These are phyloP conservation scores for Escarpia spicata DNA, from an alignment of 2,888 invertebrate species.

Conservation along the genomic window DNA sequence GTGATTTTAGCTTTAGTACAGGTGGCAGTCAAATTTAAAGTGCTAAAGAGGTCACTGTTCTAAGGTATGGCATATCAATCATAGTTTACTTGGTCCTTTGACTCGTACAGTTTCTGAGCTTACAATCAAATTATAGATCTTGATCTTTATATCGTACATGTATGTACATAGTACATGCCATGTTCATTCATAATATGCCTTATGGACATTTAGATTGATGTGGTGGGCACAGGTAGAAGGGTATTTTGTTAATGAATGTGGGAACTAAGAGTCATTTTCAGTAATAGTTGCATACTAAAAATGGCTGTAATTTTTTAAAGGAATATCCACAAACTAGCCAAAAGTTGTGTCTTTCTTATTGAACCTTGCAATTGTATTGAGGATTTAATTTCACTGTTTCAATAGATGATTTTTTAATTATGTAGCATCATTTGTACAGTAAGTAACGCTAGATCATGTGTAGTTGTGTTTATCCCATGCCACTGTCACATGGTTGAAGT, in stretches of 20 bases:
- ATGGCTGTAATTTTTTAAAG: neutral
- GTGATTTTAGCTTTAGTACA: neutral
- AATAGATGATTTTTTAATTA: too few relatives aligned
- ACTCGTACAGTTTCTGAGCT: neutral
- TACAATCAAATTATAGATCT: neutral
- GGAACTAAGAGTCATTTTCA: neutral
- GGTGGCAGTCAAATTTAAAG: neutral
- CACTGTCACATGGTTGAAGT: too few relatives aligned
- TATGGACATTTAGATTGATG: constrained; percentile 10
- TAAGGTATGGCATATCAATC: too few relatives aligned
- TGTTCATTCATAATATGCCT: neutral
- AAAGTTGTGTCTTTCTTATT: neutral
- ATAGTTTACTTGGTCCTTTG: neutral
- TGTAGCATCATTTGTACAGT: too few relatives aligned
- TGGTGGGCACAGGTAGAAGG: neutral
- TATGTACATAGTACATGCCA: neutral
- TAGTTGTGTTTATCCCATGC: too few relatives aligned
- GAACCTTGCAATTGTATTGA: neutral
- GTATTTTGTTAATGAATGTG: neutral
- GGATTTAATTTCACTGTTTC: neutral
- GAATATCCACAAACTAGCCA: neutral
- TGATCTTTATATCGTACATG: neutral
- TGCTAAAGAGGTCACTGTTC: too few relatives aligned
- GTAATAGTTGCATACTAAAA: neutral
- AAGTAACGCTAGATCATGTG: too few relatives aligned